phyloP scores from a whole-genome alignment of 2,113 vertebrate species.

The Thomomys bottae region DNA sequence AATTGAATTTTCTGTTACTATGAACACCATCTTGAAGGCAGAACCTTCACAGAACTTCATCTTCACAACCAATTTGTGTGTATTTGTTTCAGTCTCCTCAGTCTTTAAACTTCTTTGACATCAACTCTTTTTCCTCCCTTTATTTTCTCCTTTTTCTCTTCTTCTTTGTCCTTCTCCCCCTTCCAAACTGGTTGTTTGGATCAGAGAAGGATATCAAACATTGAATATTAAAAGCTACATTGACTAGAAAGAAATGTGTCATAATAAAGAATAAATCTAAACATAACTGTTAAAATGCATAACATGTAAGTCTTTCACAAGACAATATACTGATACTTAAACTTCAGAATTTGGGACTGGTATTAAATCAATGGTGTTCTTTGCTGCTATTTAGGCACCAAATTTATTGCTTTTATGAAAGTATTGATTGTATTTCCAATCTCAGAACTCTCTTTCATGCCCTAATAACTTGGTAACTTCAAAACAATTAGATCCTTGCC shows the following conservation, averaged over 20 bases:
- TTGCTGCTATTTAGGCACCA: constrained; percentile 16
- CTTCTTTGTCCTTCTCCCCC: background rate
- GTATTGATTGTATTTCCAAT: background rate
- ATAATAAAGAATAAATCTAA: constrained; percentile 18
- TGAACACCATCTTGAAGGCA: background rate
- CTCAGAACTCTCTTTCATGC: constrained; percentile 43
- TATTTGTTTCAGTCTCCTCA: background rate
- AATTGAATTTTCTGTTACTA: background rate
- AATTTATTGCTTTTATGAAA: background rate
- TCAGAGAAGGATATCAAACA: background rate
- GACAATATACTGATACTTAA: background rate
- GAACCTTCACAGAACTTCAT: background rate
- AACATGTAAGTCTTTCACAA: background rate
- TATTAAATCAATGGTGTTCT: constrained; percentile 19
- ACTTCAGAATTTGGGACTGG: constrained; percentile 1
- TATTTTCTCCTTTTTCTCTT: no score
- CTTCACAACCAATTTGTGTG: background rate
- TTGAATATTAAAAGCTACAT: background rate
- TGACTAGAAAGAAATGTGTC: background rate
- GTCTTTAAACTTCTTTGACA: background rate
- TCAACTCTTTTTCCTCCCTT: background rate
- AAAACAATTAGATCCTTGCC: background rate
- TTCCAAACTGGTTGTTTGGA: background rate
- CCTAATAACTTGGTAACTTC: constrained; percentile 1
- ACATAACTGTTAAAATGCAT: background rate